Evolutionary conservation across 2,797 vertebrate species (phyloP).

Genomic region (Rhinophrynus dorsalis): DNA sequence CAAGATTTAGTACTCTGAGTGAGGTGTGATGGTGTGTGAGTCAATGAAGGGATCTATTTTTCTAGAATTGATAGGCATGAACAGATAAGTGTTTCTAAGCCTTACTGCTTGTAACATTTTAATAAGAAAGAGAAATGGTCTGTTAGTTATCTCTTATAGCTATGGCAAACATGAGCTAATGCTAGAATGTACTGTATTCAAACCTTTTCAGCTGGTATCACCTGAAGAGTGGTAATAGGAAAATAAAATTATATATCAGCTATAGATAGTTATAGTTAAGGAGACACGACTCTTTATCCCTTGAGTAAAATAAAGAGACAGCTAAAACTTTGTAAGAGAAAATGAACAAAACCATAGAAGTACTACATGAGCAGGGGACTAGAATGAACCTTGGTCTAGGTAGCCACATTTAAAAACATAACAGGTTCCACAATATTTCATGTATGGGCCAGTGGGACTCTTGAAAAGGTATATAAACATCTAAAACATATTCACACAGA

Average conservation of each 20-base stretch:
- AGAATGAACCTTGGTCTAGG: slow-evolving; percentile 72
- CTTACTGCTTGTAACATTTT: too few species aligned
- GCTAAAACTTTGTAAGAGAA: slow-evolving; percentile 61
- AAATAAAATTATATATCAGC: not conserved
- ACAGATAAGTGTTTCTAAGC: too few species aligned
- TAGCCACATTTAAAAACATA: slow-evolving; percentile 72
- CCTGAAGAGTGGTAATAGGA: not conserved
- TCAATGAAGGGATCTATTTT: too few species aligned
- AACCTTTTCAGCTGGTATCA: not conserved
- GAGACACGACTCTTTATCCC: slow-evolving; percentile 48
- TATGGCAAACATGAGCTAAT: too few species aligned
- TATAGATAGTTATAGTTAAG: not conserved
- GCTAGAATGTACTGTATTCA: not conserved
- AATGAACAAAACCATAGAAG: slow-evolving; percentile 60
- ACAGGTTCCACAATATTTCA: slow-evolving; percentile 71
- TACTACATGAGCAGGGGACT: slow-evolving; percentile 71
- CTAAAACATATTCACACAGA: slow-evolving; percentile 81
- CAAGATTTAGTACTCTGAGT: too few species aligned
- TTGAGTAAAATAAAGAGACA: slow-evolving; percentile 71
- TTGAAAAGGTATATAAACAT: slow-evolving; percentile 82
- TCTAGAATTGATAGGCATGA: too few species aligned
- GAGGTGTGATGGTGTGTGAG: not conserved
- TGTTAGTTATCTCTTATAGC: too few species aligned
- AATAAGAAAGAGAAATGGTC: too few species aligned
- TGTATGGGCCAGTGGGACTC: slow-evolving; percentile 76